Base-by-base conservation (phyloP, 2,888 invertebrate species). In the Coenonympha arcania region DNA sequence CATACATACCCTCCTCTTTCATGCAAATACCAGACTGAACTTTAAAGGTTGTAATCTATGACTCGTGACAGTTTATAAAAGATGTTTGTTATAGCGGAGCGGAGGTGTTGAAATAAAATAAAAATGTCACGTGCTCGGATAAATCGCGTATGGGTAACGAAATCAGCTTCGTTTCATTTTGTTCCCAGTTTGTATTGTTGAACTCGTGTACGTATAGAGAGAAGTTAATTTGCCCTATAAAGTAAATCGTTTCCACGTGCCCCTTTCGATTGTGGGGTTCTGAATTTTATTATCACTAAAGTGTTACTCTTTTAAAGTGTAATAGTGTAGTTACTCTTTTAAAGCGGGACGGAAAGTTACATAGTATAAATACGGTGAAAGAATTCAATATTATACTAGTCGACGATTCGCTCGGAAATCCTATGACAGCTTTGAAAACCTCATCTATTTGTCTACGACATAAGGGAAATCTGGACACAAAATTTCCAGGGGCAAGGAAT, bases 11-110 rank as follows among this genome's bases (percentile, higher is more conserved):
- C 22, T 33, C 20, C 30, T 58, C 60, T 58, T 64, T 59, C 63
- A 61, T 68, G 72, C 70, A 83, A 83, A 82, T 84, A 80, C 69
- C 83, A 80, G 58, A 61, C 59, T 83, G 81, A 81, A 78, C 83
- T 85, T 85, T 83, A 84, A 85, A 85, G 81, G 83, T 76, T 79
- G 79, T 52, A 68, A 62, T 71, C 63, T 61, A 61, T 68, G 71
- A 69, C 63, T 67, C 68, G 64, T 71, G 62, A 53, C 56, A 48
- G 31, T 37, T 19, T 30, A 50, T 6, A 42, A 37, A 41, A 30
- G 44, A 43, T 46, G 44, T 42, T 41, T 40, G 46, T 44, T 41
- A 22, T 46, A 34, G 41, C 41, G 36, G 46, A 50, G 22, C 46
- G 28, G 41, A 45, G 22, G 39, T 19, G 18, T 39, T 31, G 18